Evolutionary conservation across 2,888 invertebrate species (phyloP), one percentile per base, ranked within the genome.

Genomic region (Dastarcus helophoroides): DNA sequence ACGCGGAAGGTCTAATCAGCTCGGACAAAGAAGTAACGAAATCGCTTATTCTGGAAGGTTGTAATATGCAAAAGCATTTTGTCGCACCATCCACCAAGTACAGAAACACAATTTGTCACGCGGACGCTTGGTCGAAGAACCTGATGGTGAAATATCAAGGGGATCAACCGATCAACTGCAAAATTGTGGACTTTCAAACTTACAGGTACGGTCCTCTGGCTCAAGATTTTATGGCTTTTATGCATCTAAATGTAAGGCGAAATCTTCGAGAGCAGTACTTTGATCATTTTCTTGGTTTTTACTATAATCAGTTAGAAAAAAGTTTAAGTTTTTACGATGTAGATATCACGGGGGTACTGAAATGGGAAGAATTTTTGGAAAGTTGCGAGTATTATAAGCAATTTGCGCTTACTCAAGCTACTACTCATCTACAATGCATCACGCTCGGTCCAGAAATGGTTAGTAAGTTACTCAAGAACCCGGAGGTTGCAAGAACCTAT

Each of bases 61-160:
- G 40, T 9, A 34, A 37, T 17, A 24, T 36, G 6, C 39, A 42
- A 27, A 27, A 26, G 4, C 45, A 55, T 12, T 42, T 56, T 7
- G 48, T 43, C 1, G 46, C 53, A 36, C 52, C 60, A 1, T 65
- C 64, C 0, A 30, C 36, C 3, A 53, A 47, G 28, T 63, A 51
- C 35, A 42, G 48, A 3, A 67, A 67, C 39, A 56, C 59, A 0
- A 42, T 65, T 2, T 47, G 48, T 7, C 67, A 67, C 36, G 64
- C 59, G 3, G 67, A 67, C 45, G 43, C 65, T 10, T 67, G 66
- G 67, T 51, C 60, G 0, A 64, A 64, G 31, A 67, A 67, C 39
- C 35, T 64, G 0, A 52, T 67, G 50, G 62, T 63, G 10, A 48
- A 49, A 33, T 37, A 35, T 21, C 38, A 38, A 51, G 46, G 37